Base-by-base conservation (phyloP, 2,888 invertebrate genomes). In the Hydropsyche betteni region DNA sequence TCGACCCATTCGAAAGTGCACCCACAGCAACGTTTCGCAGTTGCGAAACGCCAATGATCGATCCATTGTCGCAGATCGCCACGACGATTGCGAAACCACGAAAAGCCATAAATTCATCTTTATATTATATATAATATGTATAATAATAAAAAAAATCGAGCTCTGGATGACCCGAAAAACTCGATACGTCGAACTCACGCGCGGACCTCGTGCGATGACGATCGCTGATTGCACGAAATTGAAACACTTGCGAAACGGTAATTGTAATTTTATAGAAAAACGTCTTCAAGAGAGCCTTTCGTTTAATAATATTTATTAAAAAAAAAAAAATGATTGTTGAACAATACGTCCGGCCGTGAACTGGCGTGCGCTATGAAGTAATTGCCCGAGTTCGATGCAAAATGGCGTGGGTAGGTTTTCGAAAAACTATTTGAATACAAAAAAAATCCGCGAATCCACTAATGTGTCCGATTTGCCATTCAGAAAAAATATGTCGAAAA, bases 321-420 rank as follows among this genome's bases (percentile, higher is more conserved):
- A 44, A 44, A 8, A n/a, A 44, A 8, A 44, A 44, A 44, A 44
- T 1, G 6, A 44, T 58, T 58, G 8, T 58, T 16, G 58, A 58
- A 24, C 58, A 14, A 24, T 16, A 58, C 8, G 8, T 16, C 5
- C 34, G 64, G 36, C 64, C 64, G 64, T 64, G 64, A 64, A 64
- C 64, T n/a, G 34, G 8, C 36, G 44, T 64, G 64, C 44, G 34
- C 64, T 64, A 64, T 34, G 64, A 8, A 64, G 34, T 64, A 64
- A 64, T 64, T 36, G 64, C n/a, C 36, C 64, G 64, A 64, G 36
- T 64, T 64, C 36, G 12, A 10, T 12, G 5, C 64, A 5, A 6
- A 33, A 64, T 33, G 8, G 36, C 36, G 64, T 64, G 36, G 64
- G 64, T 10, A 36, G 5, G 12, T 36, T 33, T 36, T 10, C 2